Conservation (phyloP, 2,888 invertebrate genomes). For the Phoronis australis region DNA sequence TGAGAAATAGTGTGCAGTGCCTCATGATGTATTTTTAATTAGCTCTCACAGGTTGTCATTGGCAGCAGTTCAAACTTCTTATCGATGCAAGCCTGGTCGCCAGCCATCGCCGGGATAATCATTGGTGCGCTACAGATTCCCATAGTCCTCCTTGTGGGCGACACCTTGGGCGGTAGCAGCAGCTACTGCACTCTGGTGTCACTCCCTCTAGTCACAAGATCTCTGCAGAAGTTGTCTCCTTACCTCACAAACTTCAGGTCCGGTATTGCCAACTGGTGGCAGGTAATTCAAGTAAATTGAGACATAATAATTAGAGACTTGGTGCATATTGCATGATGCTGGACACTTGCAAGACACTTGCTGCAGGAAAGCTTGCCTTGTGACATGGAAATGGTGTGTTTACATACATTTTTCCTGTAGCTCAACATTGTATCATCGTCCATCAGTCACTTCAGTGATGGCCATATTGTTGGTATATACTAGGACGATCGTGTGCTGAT, state of each 20-base stretch:
- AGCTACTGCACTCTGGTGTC: slow-evolving; percentile 37
- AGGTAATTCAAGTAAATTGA: slow-evolving; percentile 19
- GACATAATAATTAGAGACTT: too few species aligned
- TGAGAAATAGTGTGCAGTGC: too few species aligned
- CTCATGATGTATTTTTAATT: too few species aligned
- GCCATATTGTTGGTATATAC: too few species aligned
- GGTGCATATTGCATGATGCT: too few species aligned
- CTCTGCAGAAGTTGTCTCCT: slow-evolving; percentile 25
- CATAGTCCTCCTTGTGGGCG: slow-evolving; percentile 26
- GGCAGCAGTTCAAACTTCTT: not conserved
- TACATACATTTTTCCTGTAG: too few species aligned
- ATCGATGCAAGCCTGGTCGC: slow-evolving; percentile 2
- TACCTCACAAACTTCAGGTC: slow-evolving; percentile 26
- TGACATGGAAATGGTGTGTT: too few species aligned
- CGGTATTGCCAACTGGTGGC: slow-evolving; percentile 37
- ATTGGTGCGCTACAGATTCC: slow-evolving; percentile 37
- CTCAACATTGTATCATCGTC: too few species aligned
- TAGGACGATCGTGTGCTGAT: too few species aligned
- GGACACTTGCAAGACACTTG: too few species aligned
- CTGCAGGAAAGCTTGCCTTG: too few species aligned
- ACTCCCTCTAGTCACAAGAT: slow-evolving; percentile 31
- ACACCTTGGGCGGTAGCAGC: slow-evolving; percentile 38
- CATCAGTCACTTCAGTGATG: too few species aligned
- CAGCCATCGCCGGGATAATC: slow-evolving; percentile 23
- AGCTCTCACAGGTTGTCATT: not conserved